Base-by-base conservation (phyloP, 1,140 invertebrate species). In the Caerostris extrusa region DNA sequence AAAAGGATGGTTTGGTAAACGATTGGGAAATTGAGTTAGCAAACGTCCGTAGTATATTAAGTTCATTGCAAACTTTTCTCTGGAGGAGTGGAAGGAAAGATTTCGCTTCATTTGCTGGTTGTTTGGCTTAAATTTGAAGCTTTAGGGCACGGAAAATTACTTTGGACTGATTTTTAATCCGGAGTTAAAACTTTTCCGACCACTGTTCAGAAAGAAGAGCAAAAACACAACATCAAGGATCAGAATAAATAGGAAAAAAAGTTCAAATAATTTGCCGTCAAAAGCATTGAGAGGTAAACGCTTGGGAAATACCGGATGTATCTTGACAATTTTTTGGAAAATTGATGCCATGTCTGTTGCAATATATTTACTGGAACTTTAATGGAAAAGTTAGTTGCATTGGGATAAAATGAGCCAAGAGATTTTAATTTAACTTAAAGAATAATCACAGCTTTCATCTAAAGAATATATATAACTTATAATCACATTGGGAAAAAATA, bases 11-110 rank as follows among this genome's bases (percentile, higher is more conserved):
- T 14, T 7, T 53, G 71, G 69, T 91, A 81, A 91, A 81, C 90
- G 69, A 91, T 82, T 91, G 60, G 58, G 19, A 91, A 91, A 91
- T 91, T 82, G 71, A 91, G 90, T 91, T 91, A 91, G 55, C 57
- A 82, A 81, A 58, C 90, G 67, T 58, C 55, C 57, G n/a, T 61
- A 57, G 90, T 71, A 91, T 91, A 91, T 91, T 81, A 91, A 91
- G 77, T 91, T 71, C 71, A 82, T 91, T 91, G 90, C 14, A 82
- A 91, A 60, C 34, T 34, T 14, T 34, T 60, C 61, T 53, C 87
- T 89, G 50, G 60, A 19, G 53, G 55, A 8, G 34, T 10, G 19
- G 71, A 53, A 17, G 19, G 55, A 71, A 69, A 14, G 77, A 81
- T 81, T 91, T 60, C 71, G 71, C 90, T 91, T 91, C 90, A 82